Evolutionary conservation across 2,888 invertebrate species (phyloP).

Genomic region (Lasioglossum villosulum): DNA sequence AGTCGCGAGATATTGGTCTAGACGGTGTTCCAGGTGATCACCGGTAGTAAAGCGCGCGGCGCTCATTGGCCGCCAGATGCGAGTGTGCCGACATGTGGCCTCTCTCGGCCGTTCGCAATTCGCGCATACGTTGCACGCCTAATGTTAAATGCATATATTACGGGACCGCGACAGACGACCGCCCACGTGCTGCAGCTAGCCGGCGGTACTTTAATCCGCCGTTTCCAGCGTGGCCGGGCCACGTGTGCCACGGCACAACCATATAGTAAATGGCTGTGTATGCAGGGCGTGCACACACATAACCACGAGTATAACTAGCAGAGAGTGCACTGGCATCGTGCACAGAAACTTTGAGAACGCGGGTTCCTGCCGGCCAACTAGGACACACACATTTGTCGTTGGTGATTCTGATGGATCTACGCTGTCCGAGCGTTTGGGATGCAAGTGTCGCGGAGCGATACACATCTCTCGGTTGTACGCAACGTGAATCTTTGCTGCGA

Average conservation of each 20-base stretch:
- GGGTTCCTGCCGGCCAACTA: neutral
- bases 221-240: conserved; percentile 28
- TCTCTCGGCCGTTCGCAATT: conserved; percentile 31
- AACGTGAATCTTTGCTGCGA: neutral
- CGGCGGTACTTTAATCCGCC: conserved; percentile 68
- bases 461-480: conserved; percentile 13
- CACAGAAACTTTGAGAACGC: conserved; percentile 4
- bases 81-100: conserved; percentile 42
- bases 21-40: conserved; percentile 28
- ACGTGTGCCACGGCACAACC: neutral
- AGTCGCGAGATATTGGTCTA: conserved; percentile 4
- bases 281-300: neutral
- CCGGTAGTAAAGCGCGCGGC: neutral
- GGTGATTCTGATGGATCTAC: conserved; percentile 9
- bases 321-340: neutral
- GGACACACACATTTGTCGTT: conserved; percentile 1
- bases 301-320: neutral
- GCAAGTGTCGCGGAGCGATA: conserved; percentile 12
- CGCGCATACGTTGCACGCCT: conserved; percentile 47
- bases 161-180: conserved; percentile 49
- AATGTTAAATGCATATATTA: conserved; percentile 61
- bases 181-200: conserved; percentile 65
- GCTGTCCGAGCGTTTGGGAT: neutral
- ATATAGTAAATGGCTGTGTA: neutral
- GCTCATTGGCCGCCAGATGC: conserved; percentile 44